Percentiles rank a stretch among this genome's conserved stretches.
Conservation (phyloP, 2,888 invertebrate genomes). For the Blastobasis adustella region DNA sequence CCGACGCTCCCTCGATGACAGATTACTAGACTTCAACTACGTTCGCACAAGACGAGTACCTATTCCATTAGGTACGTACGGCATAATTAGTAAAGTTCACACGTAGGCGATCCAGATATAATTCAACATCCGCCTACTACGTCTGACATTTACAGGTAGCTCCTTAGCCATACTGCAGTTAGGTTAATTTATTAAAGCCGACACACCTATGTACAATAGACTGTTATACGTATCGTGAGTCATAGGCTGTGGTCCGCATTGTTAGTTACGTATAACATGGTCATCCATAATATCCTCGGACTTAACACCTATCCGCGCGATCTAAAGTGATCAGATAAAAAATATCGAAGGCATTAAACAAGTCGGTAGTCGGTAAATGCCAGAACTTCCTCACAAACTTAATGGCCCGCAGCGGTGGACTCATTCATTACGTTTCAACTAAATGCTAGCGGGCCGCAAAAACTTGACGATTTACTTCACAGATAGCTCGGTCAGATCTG, state of each 20-base stretch:
- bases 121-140: constrained; percentile 1
- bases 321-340: background rate
- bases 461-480: constrained; percentile 21
- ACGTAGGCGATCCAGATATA: constrained; percentile 5
- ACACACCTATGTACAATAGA: background rate
- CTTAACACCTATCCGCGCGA: too few species aligned
- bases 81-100: constrained; percentile 1
- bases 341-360: background rate
- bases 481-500: constrained; percentile 12
- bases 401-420: background rate
- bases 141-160: constrained; percentile 3
- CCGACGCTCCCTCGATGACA: too few species aligned
- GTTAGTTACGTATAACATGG: too few species aligned
- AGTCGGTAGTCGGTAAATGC: background rate
- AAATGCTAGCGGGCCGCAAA: constrained; percentile 23
- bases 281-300: too few species aligned
- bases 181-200: background rate
- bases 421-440: constrained; percentile 17
- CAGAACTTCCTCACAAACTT: background rate
- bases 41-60: too few species aligned
- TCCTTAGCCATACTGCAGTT: background rate
- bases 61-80: too few species aligned
- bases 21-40: too few species aligned
- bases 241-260: background rate
- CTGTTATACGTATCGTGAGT: background rate